Conservation (phyloP, 2,113 vertebrate species). For the Epinephelus moara region DNA sequence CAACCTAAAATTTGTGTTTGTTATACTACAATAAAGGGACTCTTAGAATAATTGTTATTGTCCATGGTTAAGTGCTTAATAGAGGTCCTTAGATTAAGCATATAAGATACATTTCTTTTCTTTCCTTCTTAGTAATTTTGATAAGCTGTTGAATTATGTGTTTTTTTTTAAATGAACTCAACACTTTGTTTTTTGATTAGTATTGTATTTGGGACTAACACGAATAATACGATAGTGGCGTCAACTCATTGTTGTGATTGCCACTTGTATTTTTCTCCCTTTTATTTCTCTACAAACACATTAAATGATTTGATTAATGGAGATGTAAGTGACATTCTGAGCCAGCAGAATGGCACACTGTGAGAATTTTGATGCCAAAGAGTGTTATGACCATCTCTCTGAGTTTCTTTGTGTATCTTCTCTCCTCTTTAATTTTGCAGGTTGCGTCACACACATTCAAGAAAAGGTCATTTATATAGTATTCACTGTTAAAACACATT, state of each 20-base stretch:
- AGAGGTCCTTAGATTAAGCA: conserved; percentile 22
- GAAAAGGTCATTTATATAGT: conserved; percentile 44
- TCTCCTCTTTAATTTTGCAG: conserved; percentile 42
- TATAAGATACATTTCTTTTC: conserved; percentile 36
- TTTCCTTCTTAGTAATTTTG: conserved; percentile 23
- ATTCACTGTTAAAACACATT: conserved; percentile 55
- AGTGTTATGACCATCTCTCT: conserved; percentile 67
- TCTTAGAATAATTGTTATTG: conserved; percentile 30
- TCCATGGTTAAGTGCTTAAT: conserved; percentile 44
- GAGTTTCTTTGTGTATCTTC: conserved; percentile 5
- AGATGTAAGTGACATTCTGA: conserved; percentile 59
- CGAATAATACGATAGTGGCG: not conserved
- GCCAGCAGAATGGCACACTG: conserved; percentile 53
- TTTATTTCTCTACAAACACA: conserved; percentile 36
- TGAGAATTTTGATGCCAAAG: conserved; percentile 80
- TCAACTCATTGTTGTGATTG: conserved; percentile 8
- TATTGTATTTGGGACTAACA: not conserved
- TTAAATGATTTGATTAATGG: conserved; percentile 26
- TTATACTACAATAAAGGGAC: conserved; percentile 59
- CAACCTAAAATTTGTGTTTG: conserved; percentile 60
- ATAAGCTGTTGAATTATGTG: conserved; percentile 35
- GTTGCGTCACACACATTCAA: conserved; percentile 40
- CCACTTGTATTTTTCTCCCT: not conserved
- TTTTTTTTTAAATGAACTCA: conserved; percentile 28
- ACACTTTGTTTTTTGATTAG: conserved; percentile 33